Evolutionary conservation across 2,113 vertebrate genomes (phyloP).

Genomic region (Archilochus colubris): DNA sequence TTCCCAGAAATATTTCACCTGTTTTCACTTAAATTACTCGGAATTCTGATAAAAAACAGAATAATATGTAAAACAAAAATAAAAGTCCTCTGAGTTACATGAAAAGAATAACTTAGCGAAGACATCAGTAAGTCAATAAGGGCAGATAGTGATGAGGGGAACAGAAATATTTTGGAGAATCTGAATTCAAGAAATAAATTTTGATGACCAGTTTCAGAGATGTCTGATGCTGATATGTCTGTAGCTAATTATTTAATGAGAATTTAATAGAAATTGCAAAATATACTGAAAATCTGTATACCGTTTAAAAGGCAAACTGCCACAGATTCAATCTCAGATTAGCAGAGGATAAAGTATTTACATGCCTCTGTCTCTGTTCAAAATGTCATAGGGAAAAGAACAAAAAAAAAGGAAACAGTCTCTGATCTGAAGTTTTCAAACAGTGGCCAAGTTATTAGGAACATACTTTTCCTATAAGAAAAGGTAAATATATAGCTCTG

Average conservation of each 20-base stretch:
- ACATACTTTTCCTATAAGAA: constrained; percentile 23
- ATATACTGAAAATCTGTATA: constrained; percentile 55
- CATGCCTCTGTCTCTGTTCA: constrained; percentile 40
- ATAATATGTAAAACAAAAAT: neutral
- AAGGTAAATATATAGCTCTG: constrained; percentile 23
- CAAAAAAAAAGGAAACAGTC: neutral
- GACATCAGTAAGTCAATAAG: neutral
- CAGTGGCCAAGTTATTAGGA: constrained; percentile 62
- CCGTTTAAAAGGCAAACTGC: constrained; percentile 16
- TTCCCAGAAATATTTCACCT: neutral
- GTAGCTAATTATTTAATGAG: constrained; percentile 66
- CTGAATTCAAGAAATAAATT: constrained; percentile 9
- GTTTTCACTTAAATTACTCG: neutral
- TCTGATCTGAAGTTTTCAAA: constrained; percentile 47
- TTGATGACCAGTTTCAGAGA: constrained; percentile 31
- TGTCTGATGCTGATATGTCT: constrained; percentile 22
- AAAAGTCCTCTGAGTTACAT: neutral
- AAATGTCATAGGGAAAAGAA: constrained; percentile 13
- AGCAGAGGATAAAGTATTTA: constrained; percentile 42
- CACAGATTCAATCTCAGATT: constrained; percentile 42
- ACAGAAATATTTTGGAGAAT: constrained; percentile 6
- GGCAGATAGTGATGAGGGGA: neutral
- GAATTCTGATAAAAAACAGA: neutral
- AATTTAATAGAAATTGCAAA: constrained; percentile 65
- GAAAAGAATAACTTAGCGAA: neutral